These are phyloP conservation scores for Sycophila sp. DNA, from an alignment of 1,140 invertebrate species.

Conservation along the genomic window DNA sequence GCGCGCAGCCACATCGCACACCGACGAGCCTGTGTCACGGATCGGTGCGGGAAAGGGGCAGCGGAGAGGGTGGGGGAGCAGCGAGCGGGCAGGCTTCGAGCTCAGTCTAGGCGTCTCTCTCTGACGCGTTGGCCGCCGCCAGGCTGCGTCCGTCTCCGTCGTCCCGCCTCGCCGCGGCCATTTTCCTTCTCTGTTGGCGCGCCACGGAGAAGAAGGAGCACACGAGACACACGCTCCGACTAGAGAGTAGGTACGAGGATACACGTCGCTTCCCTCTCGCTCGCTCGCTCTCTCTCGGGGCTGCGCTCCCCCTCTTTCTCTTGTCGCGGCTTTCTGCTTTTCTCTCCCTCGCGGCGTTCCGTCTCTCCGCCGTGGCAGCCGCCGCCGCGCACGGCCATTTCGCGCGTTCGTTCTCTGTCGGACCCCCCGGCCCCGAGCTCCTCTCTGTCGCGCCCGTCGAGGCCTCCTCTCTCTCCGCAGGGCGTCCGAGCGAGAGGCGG, in stretches of 20 bases:
- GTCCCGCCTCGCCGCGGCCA: slow-evolving; percentile 21
- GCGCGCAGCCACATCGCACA: no score
- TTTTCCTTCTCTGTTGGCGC: slow-evolving; percentile 37
- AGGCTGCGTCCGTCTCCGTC: slow-evolving; percentile 11
- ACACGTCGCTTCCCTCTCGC: not conserved
- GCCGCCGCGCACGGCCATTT: no score
- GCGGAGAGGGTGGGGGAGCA: no score
- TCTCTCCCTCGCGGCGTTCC: not conserved
- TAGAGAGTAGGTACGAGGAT: not conserved
- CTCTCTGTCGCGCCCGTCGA: not conserved
- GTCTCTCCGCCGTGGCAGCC: not conserved
- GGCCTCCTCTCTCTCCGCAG: not conserved
- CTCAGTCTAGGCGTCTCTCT: not conserved
- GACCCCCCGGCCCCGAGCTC: no score
- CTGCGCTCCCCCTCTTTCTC: slow-evolving; percentile 3
- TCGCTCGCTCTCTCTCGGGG: not conserved
- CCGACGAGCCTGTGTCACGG: no score
- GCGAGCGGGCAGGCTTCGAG: not conserved
- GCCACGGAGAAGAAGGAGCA: not conserved
- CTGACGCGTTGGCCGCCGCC: no score
- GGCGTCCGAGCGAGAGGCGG: not conserved
- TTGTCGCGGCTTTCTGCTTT: slow-evolving; percentile 25
- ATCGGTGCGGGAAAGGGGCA: not conserved
- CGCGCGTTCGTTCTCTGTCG: no score
- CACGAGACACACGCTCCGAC: not conserved